A percentile compares a stretch with the other conserved stretches of the same genome.
Conservation (phyloP, 1,140 invertebrate genomes). For the Dinoponera quadriceps region DNA sequence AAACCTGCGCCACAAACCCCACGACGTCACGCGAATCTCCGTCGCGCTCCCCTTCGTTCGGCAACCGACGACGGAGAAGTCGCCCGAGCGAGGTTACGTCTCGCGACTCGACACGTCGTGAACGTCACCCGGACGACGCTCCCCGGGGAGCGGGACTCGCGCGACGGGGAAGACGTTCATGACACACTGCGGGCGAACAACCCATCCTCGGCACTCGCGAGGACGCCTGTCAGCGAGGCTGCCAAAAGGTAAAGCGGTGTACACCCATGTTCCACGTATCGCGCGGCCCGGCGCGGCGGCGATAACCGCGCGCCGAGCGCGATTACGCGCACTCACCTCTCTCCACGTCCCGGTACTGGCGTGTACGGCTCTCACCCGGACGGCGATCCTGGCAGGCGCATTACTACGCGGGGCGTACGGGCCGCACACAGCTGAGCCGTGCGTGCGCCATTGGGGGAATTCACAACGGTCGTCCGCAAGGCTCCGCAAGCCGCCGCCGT, state of each 20-base stretch:
- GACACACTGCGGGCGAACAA: too few species aligned
- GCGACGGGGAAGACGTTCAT: background rate
- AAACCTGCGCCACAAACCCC: too few species aligned
- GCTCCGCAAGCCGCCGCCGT: constrained; percentile 46
- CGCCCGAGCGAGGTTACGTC: constrained; percentile 11
- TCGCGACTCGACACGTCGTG: background rate
- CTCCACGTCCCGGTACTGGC: constrained; percentile 67
- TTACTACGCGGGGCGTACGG: constrained; percentile 71
- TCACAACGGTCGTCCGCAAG: constrained; percentile 74
- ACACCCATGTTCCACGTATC: background rate
- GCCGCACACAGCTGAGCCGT: constrained; percentile 80
- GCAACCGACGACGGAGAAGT: too few species aligned
- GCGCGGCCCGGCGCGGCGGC: background rate
- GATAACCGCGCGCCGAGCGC: too few species aligned
- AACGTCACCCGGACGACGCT: background rate
- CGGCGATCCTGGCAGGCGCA: constrained; percentile 77
- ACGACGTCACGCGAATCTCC: background rate
- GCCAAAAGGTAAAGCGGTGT: background rate
- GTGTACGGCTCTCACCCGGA: constrained; percentile 68
- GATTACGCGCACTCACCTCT: constrained; percentile 70
- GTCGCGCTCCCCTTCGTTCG: background rate
- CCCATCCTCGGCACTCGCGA: too few species aligned
- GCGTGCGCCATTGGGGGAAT: constrained; percentile 81
- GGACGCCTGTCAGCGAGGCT: background rate
- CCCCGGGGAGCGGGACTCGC: background rate